phyloP scores from a whole-genome alignment of 2,888 invertebrate species.

The Emesis russula region DNA sequence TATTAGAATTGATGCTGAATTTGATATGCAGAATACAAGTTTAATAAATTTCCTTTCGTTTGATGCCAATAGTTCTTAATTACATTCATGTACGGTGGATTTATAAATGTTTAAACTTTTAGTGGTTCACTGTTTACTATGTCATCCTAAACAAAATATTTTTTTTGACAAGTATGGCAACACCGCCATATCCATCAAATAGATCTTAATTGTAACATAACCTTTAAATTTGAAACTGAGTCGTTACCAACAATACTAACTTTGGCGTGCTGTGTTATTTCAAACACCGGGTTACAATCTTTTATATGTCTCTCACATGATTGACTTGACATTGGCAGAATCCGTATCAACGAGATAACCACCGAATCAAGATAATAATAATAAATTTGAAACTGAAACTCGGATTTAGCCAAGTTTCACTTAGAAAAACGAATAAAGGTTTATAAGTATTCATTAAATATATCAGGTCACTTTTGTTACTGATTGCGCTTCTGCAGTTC shows the following conservation, averaged over 20 bases:
- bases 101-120: constrained; percentile 4
- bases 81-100: neutral
- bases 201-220: neutral
- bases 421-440: constrained; percentile 22
- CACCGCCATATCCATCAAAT: no score
- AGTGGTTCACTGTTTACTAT: constrained; percentile 6
- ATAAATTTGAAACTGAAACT: constrained; percentile 13
- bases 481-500: constrained; percentile 35
- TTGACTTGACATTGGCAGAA: no score
- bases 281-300: no score
- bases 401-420: constrained; percentile 40
- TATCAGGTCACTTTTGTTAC: neutral
- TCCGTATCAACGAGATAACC: no score
- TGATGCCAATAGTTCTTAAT: neutral
- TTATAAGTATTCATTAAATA: neutral
- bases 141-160: neutral
- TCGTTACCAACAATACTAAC: no score
- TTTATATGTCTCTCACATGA: no score
- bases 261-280: no score
- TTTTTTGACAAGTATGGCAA: neutral
- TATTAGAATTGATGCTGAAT: neutral
- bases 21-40: neutral
- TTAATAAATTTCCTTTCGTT: neutral
- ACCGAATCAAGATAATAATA: no score
- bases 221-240: neutral